Evolutionary conservation across 2,113 vertebrate species (phyloP).

Genomic region (Recurvirostra avosetta): DNA sequence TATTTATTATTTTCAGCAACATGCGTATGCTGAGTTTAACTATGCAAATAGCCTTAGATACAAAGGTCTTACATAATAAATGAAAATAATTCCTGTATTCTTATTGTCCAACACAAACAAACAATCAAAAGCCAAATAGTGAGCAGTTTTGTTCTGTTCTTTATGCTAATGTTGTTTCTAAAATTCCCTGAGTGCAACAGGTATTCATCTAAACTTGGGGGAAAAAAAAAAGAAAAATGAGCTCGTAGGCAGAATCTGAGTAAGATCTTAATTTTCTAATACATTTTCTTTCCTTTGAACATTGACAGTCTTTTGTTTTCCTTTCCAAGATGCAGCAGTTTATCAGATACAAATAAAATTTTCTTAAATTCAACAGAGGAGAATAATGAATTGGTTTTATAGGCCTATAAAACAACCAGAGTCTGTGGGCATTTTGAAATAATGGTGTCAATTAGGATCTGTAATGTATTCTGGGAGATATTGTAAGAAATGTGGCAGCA

Average conservation of each 20-base stretch:
- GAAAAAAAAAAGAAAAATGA: not conserved
- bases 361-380: conserved; percentile 11
- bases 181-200: not conserved
- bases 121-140: not conserved
- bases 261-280: not conserved
- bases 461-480: conserved; percentile 21
- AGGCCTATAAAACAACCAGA: conserved; percentile 27
- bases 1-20: not conserved
- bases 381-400: conserved; percentile 47
- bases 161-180: not conserved
- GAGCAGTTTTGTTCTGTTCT: not conserved
- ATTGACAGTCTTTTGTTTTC: not conserved
- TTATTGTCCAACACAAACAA: not conserved
- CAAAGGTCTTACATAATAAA: not conserved
- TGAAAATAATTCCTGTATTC: not conserved
- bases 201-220: not conserved
- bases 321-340: not conserved
- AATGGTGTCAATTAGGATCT: conserved; percentile 38
- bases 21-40: not conserved
- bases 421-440: conserved; percentile 39
- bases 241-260: not conserved
- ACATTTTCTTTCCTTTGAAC: not conserved
- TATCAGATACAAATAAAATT: conserved; percentile 9
- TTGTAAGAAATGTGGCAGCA: not conserved
- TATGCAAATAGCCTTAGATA: not conserved